Base-by-base conservation (phyloP, 2,113 vertebrate genomes). In the Phasianus colchicus region DNA sequence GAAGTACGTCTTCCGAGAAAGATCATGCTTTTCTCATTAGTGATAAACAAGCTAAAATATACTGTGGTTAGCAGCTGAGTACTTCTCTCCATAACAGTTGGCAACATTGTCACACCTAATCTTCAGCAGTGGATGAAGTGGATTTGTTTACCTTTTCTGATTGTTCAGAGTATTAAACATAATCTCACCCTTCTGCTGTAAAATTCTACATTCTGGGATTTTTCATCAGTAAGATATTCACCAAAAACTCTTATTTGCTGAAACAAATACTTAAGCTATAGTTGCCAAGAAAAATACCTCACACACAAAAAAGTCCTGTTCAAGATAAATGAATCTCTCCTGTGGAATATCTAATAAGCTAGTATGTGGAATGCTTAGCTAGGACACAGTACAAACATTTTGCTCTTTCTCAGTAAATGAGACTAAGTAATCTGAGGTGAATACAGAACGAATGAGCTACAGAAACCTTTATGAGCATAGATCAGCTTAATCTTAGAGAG, bases 141-240 rank as follows among this genome's bases (percentile, higher is more conserved):
- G n/a, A n/a, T 89, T 78, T 8, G 6, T 83, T 91, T 93, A 74
- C 71, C 91, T 36, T 70, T 95, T 87, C 75, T 90, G 83, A 81
- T 24, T 55, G 43, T 16, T 83, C 40, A 70, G 15, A 63, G 20
- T 5, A 3, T 30, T 80, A 73, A 76, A 0, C 2, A 79, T 45
- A 80, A 72, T 63, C 50, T 70, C 21, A 21, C 17, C 25, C 18
- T 15, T 8, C 19, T 88, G 73, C 86, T 83, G 88, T 91, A 93
- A 95, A 95, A 92, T 96, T 95, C 88, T 76, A 93, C 34, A 77
- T 38, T 55, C 34, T 67, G 83, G 69, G 78, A 88, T 90, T 92
- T 95, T 95, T 88, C 83, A 90, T 71, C 36, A 74, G n/a, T 54
- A 47, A 82, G 50, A 29, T 47, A 72, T 50, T 73, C 32, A 69